A percentile compares a stretch with the other conserved stretches of the same genome.
phyloP scores from a whole-genome alignment of 1,140 invertebrate genomes.

The Rhyacophila brunnea region DNA sequence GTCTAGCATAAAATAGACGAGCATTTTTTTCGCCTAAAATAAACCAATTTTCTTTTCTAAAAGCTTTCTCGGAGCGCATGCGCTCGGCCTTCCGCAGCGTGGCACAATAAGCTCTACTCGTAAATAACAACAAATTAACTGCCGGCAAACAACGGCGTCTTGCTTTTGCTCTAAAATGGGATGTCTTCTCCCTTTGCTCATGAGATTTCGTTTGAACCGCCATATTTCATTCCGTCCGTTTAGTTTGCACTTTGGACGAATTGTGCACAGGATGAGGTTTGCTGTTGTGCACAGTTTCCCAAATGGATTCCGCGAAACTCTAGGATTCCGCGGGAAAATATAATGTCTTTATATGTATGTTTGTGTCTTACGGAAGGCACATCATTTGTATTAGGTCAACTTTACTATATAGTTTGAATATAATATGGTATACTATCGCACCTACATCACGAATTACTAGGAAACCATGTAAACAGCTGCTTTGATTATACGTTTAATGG shows the following conservation, averaged over 20 bases:
- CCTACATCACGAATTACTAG: too few relatives aligned
- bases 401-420: too few relatives aligned
- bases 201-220: slow-evolving; percentile 24
- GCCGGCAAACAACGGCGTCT: slow-evolving; percentile 12
- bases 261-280: background rate
- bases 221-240: slow-evolving; percentile 12
- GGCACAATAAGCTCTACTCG: background rate
- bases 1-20: too few relatives aligned
- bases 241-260: background rate
- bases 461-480: too few relatives aligned
- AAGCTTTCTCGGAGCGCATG: background rate
- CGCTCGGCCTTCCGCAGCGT: background rate
- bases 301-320: too few relatives aligned
- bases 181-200: background rate
- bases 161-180: background rate
- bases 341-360: too few relatives aligned
- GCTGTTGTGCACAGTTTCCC: too few relatives aligned
- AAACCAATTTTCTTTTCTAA: background rate
- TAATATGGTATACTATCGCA: too few relatives aligned
- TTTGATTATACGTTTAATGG: too few relatives aligned
- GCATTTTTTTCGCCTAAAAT: background rate
- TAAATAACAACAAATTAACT: slow-evolving; percentile 30
- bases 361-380: too few relatives aligned
- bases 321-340: too few relatives aligned
- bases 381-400: too few relatives aligned